Conservation (phyloP, 2,888 invertebrate species). For the Drosophila borborema region DNA sequence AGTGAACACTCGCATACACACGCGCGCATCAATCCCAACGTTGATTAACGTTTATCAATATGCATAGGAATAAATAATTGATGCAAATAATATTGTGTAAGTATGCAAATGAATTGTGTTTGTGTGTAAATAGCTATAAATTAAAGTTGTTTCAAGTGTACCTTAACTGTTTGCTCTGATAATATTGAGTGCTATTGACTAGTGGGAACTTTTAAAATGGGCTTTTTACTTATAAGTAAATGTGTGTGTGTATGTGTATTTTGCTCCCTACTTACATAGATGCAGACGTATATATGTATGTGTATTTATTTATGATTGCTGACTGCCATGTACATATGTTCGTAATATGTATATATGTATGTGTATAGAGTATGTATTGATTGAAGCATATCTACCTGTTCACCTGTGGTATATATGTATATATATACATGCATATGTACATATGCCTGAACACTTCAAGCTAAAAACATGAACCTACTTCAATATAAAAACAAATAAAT, state of each 20-base stretch:
- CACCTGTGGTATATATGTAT: not conserved
- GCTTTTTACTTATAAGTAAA: not conserved
- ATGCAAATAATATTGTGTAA: slow-evolving; percentile 16
- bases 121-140: not conserved
- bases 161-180: not conserved
- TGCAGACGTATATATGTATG: not conserved
- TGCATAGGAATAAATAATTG: slow-evolving; percentile 6
- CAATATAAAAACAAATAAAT: not conserved
- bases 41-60: slow-evolving; percentile 9
- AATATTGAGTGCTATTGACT: not conserved
- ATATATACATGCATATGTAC: not conserved
- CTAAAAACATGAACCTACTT: not conserved
- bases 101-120: slow-evolving; percentile 10
- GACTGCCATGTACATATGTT: not conserved
- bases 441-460: not conserved
- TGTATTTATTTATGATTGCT: no score
- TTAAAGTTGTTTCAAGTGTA: not conserved
- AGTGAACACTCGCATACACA: slow-evolving; percentile 7
- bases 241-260: not conserved
- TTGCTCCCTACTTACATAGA: not conserved
- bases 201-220: not conserved
- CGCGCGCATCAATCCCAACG: not conserved
- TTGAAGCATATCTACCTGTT: not conserved
- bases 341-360: not conserved
- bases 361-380: not conserved